Conservation (phyloP, 2,113 vertebrate genomes). For the Glareola pratincola region DNA sequence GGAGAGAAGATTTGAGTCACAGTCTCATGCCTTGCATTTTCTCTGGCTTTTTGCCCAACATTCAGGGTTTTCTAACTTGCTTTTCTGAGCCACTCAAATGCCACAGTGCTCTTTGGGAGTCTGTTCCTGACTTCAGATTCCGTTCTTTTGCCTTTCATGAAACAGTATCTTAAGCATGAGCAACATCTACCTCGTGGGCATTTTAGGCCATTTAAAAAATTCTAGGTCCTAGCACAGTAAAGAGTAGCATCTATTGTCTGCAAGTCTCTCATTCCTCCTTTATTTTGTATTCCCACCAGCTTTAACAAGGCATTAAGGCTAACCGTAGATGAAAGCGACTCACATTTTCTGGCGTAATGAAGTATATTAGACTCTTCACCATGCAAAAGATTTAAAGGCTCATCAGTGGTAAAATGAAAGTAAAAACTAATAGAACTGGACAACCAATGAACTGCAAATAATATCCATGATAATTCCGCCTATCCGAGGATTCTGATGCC, state of each 20-base stretch:
- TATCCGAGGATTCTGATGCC: neutral
- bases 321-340: neutral
- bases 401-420: neutral
- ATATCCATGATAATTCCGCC: neutral
- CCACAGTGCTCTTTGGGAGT: neutral
- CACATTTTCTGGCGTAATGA: neutral
- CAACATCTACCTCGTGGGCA: neutral
- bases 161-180: neutral
- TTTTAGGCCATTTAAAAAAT: neutral
- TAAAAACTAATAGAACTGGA: neutral
- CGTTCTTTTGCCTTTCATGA: neutral
- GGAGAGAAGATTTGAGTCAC: neutral
- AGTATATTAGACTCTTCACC: neutral
- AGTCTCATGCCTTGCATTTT: neutral
- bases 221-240: neutral
- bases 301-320: neutral
- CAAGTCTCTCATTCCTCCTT: neutral
- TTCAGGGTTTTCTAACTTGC: neutral
- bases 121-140: neutral
- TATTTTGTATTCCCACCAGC: neutral
- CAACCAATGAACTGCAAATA: neutral
- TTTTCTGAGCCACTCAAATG: neutral
- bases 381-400: neutral
- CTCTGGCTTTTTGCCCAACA: neutral
- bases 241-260: neutral